Percentiles rank a stretch among this genome's conserved stretches.
Conservation (phyloP, 2,888 invertebrate genomes). For the Parthenolecanium corni region DNA sequence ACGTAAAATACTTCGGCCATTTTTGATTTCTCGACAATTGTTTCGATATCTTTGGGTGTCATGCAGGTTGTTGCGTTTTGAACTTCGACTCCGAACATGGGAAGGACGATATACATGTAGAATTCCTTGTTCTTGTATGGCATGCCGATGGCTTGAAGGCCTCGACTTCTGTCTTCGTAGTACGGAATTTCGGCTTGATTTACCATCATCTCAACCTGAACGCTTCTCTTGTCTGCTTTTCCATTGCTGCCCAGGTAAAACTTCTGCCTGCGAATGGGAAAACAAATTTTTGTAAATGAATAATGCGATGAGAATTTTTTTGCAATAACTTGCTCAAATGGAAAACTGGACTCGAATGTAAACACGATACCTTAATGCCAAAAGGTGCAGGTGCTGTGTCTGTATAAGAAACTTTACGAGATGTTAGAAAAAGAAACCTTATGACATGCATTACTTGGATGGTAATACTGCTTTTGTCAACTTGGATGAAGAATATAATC, state of each 20-base stretch:
- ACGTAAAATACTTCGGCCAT: slow-evolving; percentile 31
- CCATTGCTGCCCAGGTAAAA: slow-evolving; percentile 39
- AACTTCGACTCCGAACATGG: slow-evolving; percentile 37
- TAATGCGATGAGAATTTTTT: neutral
- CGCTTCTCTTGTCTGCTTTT: slow-evolving; percentile 37
- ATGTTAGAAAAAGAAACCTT: too few species aligned
- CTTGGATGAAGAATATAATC: too few species aligned
- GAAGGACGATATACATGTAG: slow-evolving; percentile 42
- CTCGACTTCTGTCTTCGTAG: slow-evolving; percentile 43
- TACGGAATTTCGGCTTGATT: slow-evolving; percentile 51
- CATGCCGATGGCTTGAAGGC: slow-evolving; percentile 39
- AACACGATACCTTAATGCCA: too few species aligned
- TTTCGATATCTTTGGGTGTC: slow-evolving; percentile 41
- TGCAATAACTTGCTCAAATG: neutral
- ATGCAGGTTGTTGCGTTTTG: slow-evolving; percentile 39
- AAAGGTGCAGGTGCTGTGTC: too few species aligned
- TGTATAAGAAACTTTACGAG: too few species aligned
- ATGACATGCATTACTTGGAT: too few species aligned
- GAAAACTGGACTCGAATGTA: too few species aligned
- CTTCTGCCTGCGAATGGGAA: slow-evolving; percentile 29
- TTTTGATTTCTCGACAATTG: slow-evolving; percentile 33
- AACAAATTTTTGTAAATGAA: neutral
- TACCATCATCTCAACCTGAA: slow-evolving; percentile 53
- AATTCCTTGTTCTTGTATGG: slow-evolving; percentile 41
- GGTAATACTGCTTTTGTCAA: too few species aligned